Percentiles rank a stretch among this genome's conserved stretches.
Conservation (phyloP, 1,140 invertebrate genomes). For the Vanessa atalanta region DNA sequence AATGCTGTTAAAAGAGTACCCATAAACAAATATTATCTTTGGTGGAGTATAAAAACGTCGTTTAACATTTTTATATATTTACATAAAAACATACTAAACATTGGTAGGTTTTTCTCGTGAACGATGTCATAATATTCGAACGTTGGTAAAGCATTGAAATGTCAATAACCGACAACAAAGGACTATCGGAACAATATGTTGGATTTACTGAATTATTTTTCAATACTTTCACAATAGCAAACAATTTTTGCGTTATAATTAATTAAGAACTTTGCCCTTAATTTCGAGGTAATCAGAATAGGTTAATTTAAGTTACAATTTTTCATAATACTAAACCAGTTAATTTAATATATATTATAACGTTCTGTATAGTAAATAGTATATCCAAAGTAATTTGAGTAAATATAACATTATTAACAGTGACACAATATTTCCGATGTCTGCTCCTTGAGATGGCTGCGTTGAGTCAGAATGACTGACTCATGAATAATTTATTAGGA, state of each 20-base stretch:
- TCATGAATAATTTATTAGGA: conserved; percentile 59
- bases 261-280: too few species aligned
- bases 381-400: conserved; percentile 21
- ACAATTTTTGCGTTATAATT: background rate
- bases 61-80: too few species aligned
- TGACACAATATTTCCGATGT: conserved; percentile 60
- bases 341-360: too few species aligned
- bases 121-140: background rate
- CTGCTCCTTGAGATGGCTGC: conserved; percentile 51
- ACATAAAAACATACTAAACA: too few species aligned
- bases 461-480: conserved; percentile 56
- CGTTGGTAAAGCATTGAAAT: background rate
- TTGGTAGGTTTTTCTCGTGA: background rate
- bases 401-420: conserved; percentile 50
- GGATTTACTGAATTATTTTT: background rate
- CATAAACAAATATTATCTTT: background rate
- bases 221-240: background rate
- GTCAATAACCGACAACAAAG: conserved; percentile 4
- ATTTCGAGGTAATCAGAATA: background rate
- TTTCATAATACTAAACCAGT: too few species aligned
- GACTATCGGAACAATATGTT: background rate
- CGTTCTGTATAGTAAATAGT: background rate
- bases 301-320: too few species aligned
- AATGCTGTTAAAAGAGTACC: background rate
- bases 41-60: too few species aligned